Conservation (phyloP, 2,888 invertebrate species). For the Hypolimnas misippus region DNA sequence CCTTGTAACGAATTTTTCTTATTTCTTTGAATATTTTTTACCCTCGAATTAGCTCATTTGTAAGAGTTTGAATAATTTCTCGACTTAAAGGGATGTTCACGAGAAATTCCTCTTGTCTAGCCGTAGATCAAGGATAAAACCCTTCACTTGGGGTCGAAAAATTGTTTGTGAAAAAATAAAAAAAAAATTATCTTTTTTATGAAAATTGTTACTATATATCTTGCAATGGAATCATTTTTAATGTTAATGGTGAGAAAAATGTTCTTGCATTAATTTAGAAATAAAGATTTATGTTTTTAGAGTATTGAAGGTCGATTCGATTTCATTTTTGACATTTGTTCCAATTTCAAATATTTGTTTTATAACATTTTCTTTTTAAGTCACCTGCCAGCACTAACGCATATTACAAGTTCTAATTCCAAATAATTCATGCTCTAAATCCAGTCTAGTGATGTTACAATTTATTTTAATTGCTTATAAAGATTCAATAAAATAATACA, state of each 20-base stretch:
- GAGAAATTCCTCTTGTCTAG: conserved; percentile 51
- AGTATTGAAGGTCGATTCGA: not conserved
- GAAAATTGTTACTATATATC: conserved; percentile 6
- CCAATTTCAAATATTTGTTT: too few relatives aligned
- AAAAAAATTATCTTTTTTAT: conserved; percentile 16
- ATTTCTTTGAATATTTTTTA: conserved; percentile 17
- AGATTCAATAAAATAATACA: conserved; percentile 1
- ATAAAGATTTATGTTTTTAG: not conserved
- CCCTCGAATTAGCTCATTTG: conserved; percentile 46
- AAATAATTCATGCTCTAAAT: too few relatives aligned
- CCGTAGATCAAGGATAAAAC: conserved; percentile 37
- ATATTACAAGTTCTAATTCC: not conserved
- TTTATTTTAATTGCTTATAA: not conserved
- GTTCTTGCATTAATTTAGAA: not conserved
- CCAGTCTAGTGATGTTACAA: not conserved
- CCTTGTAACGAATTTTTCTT: conserved; percentile 18
- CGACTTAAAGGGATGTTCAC: conserved; percentile 48
- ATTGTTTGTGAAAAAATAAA: conserved; percentile 20
- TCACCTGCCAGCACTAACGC: too few relatives aligned
- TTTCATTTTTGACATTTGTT: too few relatives aligned
- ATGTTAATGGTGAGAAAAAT: not conserved
- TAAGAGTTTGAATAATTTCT: conserved; percentile 48
- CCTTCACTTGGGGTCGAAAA: conserved; percentile 22
- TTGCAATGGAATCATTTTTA: conserved; percentile 1
- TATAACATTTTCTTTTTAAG: too few relatives aligned